A percentile compares a stretch with the other conserved stretches of the same genome.
These are phyloP conservation scores for Plecotus auritus DNA, from an alignment of 2,113 vertebrate genomes.

Conservation along the genomic window DNA sequence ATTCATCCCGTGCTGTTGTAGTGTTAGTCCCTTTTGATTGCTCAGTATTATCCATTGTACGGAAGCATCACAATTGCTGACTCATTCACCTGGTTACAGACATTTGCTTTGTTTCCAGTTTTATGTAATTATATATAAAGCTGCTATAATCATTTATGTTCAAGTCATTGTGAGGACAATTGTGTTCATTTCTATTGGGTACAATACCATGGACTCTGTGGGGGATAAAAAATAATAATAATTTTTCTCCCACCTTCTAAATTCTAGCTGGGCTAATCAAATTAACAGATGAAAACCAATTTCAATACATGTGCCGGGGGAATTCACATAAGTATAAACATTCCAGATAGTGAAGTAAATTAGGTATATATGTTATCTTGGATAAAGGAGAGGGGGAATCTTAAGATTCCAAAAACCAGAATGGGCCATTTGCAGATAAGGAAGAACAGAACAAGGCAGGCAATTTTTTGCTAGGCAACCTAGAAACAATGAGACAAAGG, in stretches of 20 bases:
- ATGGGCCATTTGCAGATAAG: background rate
- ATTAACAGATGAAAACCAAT: background rate
- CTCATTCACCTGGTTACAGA: background rate
- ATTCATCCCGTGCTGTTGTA: background rate
- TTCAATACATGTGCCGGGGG: background rate
- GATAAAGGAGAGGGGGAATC: background rate
- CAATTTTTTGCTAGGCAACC: background rate
- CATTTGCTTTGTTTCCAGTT: background rate
- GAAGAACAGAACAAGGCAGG: background rate
- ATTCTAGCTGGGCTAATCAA: background rate
- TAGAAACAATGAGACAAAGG: background rate
- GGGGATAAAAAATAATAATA: background rate
- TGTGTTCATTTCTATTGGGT: constrained; percentile 7
- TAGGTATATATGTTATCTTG: background rate
- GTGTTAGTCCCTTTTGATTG: background rate
- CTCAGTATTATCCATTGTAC: background rate
- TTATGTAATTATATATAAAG: background rate
- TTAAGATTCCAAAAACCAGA: background rate
- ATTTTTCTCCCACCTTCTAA: background rate
- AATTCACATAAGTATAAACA: background rate
- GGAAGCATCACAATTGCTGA: background rate
- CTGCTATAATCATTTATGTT: background rate
- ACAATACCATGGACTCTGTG: background rate
- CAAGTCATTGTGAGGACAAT: background rate
- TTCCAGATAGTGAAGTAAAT: background rate